phyloP scores from a whole-genome alignment of 2,113 vertebrate genomes.

The Odocoileus hemionus region DNA sequence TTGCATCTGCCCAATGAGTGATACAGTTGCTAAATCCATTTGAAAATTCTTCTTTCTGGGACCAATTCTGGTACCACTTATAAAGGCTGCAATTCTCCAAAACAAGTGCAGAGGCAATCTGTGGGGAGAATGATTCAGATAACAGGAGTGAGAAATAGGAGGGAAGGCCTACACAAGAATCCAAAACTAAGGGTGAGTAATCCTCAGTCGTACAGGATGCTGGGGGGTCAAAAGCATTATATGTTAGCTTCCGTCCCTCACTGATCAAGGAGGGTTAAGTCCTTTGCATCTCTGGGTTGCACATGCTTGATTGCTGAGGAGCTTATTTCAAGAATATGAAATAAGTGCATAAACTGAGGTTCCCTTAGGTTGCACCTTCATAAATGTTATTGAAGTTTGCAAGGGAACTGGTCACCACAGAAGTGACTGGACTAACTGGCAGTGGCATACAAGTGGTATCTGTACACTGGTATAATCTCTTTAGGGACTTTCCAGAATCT shows the following conservation, averaged over 20 bases:
- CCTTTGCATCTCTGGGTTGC: background rate
- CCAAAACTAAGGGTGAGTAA: background rate
- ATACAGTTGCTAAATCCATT: background rate
- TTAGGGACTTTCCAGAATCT: no score
- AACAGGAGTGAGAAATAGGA: background rate
- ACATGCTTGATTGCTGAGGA: background rate
- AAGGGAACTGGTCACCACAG: background rate
- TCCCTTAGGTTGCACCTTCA: background rate
- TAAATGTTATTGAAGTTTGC: background rate
- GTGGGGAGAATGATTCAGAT: background rate
- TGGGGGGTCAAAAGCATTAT: background rate
- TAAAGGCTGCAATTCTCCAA: background rate
- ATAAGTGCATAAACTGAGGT: background rate
- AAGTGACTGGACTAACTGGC: background rate
- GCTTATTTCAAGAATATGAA: background rate
- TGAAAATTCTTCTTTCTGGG: background rate
- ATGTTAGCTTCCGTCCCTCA: background rate
- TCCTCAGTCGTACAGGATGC: accelerated
- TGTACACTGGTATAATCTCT: background rate
- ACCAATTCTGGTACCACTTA: background rate
- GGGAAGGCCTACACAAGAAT: background rate
- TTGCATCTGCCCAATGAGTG: background rate
- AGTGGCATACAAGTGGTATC: background rate
- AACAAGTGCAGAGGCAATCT: background rate
- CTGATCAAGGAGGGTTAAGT: background rate